phyloP scores from a whole-genome alignment of 2,113 vertebrate species.

The Ageneiosus marmoratus region DNA sequence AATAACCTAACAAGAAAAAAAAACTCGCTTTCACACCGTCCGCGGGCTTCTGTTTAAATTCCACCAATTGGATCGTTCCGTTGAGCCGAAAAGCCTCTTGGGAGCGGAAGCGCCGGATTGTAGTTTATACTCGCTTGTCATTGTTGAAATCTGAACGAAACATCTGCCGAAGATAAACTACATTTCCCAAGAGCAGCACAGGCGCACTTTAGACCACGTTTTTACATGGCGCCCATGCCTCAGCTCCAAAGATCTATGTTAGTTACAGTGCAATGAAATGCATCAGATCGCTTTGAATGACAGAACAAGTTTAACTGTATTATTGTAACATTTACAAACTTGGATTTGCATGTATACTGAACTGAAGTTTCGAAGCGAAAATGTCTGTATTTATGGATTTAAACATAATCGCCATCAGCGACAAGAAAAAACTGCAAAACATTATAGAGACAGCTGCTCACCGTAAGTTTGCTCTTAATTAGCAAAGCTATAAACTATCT shows the following conservation, averaged over 20 bases:
- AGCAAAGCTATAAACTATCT: not conserved
- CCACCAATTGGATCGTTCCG: constrained; percentile 36
- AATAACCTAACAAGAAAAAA: not conserved
- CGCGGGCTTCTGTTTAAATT: constrained; percentile 50
- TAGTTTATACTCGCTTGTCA: not conserved
- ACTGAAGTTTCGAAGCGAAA: not conserved
- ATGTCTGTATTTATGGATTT: constrained; percentile 76
- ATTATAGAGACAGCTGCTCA: constrained; percentile 72
- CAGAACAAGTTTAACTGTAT: not conserved
- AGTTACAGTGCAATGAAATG: not conserved
- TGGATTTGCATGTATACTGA: not conserved
- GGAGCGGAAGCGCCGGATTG: constrained; percentile 21
- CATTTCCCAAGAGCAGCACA: constrained; percentile 7
- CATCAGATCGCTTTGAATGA: not conserved
- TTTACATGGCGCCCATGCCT: constrained; percentile 6
- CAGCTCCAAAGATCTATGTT: not conserved
- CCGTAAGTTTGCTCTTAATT: constrained; percentile 63
- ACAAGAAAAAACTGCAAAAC: constrained; percentile 54
- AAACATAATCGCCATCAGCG: constrained; percentile 60
- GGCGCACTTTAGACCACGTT: not conserved
- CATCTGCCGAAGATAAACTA: constrained; percentile 7
- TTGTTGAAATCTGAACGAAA: not conserved
- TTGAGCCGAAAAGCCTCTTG: not conserved
- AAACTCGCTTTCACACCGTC: not conserved
- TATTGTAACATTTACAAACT: too few species aligned